Base-by-base conservation (phyloP, 2,888 invertebrate genomes). In the Sphaeridia pumilis region DNA sequence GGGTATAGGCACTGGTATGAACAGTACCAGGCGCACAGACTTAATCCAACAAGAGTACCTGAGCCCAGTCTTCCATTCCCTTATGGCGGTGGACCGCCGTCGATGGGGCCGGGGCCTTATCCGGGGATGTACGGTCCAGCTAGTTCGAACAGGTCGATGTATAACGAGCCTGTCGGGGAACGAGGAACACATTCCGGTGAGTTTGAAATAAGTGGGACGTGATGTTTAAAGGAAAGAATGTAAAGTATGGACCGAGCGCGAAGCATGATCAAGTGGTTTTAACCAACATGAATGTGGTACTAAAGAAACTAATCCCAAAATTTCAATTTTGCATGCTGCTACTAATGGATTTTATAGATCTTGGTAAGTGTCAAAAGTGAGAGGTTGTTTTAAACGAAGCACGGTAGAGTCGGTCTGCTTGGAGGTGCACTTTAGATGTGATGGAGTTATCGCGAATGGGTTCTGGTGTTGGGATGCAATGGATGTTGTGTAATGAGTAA, bases 1-100 rank as follows among this genome's bases (percentile, higher is more conserved):
- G 83, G 82, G 24, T 87, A 87, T 72, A 76, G 83, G 59, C 81
- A 80, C 67, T 79, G 83, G 76, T 87, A 86, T 73, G 76, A 81
- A 67, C 83, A 82, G 69, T 82, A 83, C 67, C 78, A 78, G 42
- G 60, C 58, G 46, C 67, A 68, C 56, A 56, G 43, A 35, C 41
- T 52, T 21, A 57, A 58, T 54, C 64, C 59, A 24, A 61, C 65
- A 22, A 66, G 65, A 43, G 57, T 67, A 42, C 64, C 61, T 34
- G 46, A 53, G 24, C 52, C 65, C 58, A 34, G 60, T 25, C 47
- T 66, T 31, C 60, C 64, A 27, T n/a, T n/a, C n/a, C n/a, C n/a
- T n/a, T n/a, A n/a, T n/a, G n/a, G n/a, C n/a, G n/a, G n/a, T n/a
- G n/a, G n/a, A n/a, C 20, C 5, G 12, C 10, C 10, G 12, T 14